Percentiles rank a stretch among this genome's conserved stretches.
Evolutionary conservation across 1,140 invertebrate species (phyloP).

Genomic region (Drosophila arawakana): DNA sequence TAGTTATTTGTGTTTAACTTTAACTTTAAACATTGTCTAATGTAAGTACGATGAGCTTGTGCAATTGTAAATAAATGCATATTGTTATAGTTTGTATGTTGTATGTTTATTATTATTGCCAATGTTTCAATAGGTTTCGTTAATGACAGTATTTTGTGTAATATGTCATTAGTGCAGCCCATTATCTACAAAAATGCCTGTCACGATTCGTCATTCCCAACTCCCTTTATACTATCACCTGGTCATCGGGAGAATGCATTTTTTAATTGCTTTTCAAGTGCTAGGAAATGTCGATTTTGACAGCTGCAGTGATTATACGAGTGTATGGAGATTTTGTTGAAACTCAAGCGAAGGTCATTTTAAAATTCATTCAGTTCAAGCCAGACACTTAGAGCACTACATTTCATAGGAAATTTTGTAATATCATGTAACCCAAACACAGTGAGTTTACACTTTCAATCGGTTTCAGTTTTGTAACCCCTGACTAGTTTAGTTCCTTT

Average conservation of each 20-base stretch:
- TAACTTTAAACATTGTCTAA: slow-evolving; percentile 26
- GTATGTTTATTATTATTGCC: neutral
- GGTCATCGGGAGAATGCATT: slow-evolving; percentile 8
- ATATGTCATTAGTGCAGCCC: neutral
- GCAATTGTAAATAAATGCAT: slow-evolving; percentile 57
- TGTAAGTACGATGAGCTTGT: slow-evolving; percentile 31
- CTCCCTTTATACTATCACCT: neutral
- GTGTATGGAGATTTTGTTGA: neutral
- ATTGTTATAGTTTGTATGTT: slow-evolving; percentile 26
- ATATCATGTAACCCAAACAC: slow-evolving; percentile 11
- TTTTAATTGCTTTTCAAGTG: slow-evolving; percentile 26
- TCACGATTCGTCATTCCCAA: slow-evolving; percentile 1
- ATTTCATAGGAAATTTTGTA: neutral
- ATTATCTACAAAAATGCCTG: slow-evolving; percentile 3
- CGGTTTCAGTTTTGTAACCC: slow-evolving; percentile 7
- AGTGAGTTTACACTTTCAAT: slow-evolving; percentile 25
- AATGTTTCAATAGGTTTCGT: neutral
- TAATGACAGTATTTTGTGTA: slow-evolving; percentile 21
- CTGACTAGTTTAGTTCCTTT: slow-evolving; percentile 2
- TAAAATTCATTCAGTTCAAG: slow-evolving; percentile 3
- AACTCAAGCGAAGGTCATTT: slow-evolving; percentile 4
- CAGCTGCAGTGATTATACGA: slow-evolving; percentile 8
- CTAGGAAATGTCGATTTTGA: slow-evolving; percentile 28
- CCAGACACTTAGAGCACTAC: neutral
- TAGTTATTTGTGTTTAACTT: slow-evolving; percentile 19